Evolutionary conservation across 1,140 invertebrate species (phyloP).

Genomic region (Thereuonema tuberculata): DNA sequence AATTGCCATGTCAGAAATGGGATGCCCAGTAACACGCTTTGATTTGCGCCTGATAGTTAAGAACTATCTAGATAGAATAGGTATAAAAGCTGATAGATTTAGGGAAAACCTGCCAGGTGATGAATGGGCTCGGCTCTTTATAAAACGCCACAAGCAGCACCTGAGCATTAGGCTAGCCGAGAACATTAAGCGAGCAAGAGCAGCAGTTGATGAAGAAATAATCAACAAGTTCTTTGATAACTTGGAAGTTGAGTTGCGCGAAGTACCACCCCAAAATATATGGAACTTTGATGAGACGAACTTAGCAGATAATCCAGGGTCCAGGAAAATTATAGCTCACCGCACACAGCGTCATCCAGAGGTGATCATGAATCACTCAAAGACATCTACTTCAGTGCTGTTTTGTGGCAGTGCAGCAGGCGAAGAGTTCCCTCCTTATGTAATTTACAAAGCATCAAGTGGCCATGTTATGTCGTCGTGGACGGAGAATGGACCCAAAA

Average conservation of each 20-base stretch:
- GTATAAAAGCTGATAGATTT: background rate
- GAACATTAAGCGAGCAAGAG: background rate
- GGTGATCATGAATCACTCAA: conserved; percentile 25
- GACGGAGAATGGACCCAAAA: conserved; percentile 19
- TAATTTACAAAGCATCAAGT: conserved; percentile 22
- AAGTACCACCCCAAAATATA: conserved; percentile 18
- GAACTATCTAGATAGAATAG: background rate
- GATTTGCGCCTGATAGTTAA: background rate
- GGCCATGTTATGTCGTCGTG: conserved; percentile 18
- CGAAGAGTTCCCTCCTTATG: conserved; percentile 14
- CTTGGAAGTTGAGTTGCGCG: conserved; percentile 11
- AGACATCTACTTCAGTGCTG: conserved; percentile 26
- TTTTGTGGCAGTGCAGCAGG: conserved; percentile 24
- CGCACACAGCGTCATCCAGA: conserved; percentile 26
- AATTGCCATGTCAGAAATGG: background rate
- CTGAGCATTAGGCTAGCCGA: background rate
- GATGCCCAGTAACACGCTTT: background rate
- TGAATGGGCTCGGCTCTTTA: background rate
- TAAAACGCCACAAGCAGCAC: background rate
- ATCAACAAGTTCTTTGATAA: background rate
- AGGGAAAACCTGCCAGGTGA: background rate
- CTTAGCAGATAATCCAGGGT: conserved; percentile 31
- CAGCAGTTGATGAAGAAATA: background rate
- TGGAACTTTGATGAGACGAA: conserved; percentile 30
- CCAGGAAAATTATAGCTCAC: conserved; percentile 22